These are phyloP conservation scores for Chloropsis hardwickii DNA, from an alignment of 2,113 vertebrate genomes.

Conservation along the genomic window DNA sequence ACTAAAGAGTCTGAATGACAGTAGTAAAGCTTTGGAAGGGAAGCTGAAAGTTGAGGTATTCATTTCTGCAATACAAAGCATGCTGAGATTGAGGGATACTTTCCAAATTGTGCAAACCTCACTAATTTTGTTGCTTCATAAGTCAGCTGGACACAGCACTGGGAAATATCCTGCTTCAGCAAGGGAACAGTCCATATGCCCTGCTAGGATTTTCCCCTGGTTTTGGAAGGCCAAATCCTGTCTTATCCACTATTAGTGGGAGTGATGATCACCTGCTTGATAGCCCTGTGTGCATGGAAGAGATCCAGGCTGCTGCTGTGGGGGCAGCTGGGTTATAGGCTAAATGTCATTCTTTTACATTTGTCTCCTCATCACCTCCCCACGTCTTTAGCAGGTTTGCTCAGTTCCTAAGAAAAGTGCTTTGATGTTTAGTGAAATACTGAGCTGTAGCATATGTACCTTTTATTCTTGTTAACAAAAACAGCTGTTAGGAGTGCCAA, in stretches of 20 bases:
- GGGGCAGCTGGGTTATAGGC: not conserved
- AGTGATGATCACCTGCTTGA: not conserved
- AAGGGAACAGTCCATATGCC: not conserved
- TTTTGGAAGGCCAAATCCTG: not conserved
- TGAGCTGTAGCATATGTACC: conserved; percentile 58
- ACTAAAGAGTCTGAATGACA: not conserved
- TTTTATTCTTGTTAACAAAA: conserved; percentile 50
- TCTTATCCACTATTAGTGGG: not conserved
- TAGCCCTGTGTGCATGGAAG: not conserved
- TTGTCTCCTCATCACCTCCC: not conserved
- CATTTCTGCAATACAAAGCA: not conserved
- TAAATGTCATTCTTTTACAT: not conserved
- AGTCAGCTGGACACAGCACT: not conserved
- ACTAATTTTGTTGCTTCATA: not conserved
- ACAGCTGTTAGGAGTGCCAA: conserved; percentile 50
- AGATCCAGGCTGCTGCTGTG: not conserved
- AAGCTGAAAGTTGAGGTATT: not conserved
- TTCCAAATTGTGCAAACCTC: not conserved
- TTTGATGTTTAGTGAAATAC: conserved; percentile 48
- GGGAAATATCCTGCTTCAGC: not conserved
- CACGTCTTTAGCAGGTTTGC: not conserved
- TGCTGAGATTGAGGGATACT: not conserved
- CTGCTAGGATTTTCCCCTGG: not conserved
- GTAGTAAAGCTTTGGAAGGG: not conserved
- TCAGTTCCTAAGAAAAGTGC: conserved; percentile 5